phyloP scores from a whole-genome alignment of 2,113 vertebrate genomes.

The Psilopsiagon aymara region DNA sequence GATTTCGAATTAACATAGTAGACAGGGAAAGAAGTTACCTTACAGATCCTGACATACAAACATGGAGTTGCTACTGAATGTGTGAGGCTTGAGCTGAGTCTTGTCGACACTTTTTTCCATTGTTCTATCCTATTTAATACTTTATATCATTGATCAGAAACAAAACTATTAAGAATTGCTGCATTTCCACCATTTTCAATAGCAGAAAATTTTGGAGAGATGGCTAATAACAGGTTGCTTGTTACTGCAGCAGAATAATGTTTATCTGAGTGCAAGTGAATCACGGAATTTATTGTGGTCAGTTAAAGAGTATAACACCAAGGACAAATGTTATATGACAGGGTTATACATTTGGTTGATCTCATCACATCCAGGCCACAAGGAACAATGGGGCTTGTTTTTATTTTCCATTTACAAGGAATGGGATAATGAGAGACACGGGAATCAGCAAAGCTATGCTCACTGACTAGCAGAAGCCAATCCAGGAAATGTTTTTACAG shows the following conservation, averaged over 20 bases:
- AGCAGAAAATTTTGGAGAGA: neutral
- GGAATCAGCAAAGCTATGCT: neutral
- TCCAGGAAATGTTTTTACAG: accelerated
- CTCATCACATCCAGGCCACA: neutral
- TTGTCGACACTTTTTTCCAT: neutral
- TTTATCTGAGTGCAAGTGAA: neutral
- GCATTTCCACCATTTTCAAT: neutral
- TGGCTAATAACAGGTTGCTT: neutral
- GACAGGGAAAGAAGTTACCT: neutral
- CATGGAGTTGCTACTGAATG: neutral
- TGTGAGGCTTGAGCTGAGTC: neutral
- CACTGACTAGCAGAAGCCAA: neutral
- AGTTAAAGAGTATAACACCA: neutral
- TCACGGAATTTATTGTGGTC: neutral
- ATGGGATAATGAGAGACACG: neutral
- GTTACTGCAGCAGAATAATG: neutral
- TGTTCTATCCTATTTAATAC: neutral
- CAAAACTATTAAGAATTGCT: neutral
- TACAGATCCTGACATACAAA: neutral
- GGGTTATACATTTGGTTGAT: neutral
- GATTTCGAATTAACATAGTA: neutral
- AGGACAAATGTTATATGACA: neutral
- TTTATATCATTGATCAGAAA: neutral
- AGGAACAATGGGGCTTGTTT: neutral
- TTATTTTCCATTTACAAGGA: neutral